Evolutionary conservation across 2,113 vertebrate species (phyloP).

Genomic region (Centropus bengalensis): DNA sequence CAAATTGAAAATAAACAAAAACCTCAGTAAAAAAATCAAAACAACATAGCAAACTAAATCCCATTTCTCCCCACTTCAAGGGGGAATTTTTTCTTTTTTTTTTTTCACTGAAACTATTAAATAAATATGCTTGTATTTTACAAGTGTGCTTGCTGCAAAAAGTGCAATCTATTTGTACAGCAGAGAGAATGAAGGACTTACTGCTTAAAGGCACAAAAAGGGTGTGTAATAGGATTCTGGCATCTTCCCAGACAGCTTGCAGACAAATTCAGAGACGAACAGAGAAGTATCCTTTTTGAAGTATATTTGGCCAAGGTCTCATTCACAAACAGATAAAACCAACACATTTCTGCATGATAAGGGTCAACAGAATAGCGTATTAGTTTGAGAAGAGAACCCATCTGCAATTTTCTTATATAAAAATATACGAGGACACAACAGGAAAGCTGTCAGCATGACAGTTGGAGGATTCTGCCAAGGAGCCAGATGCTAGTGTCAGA

Average conservation of each 20-base stretch:
- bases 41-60: neutral
- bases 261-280: constrained; percentile 71
- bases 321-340: constrained; percentile 63
- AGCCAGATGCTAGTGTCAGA: constrained; percentile 76
- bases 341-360: constrained; percentile 70
- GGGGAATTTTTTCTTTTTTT: neutral
- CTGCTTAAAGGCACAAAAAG: constrained; percentile 72
- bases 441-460: constrained; percentile 76
- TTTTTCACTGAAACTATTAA: constrained; percentile 47
- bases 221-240: constrained; percentile 71
- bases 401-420: constrained; percentile 71
- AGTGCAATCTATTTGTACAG: constrained; percentile 73
- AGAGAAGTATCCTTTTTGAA: constrained; percentile 61
- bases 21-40: neutral
- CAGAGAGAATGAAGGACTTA: constrained; percentile 65
- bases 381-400: constrained; percentile 65
- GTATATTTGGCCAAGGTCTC: constrained; percentile 68
- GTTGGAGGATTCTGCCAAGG: constrained; percentile 74
- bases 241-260: constrained; percentile 71
- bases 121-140: constrained; percentile 66
- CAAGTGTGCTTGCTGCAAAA: constrained; percentile 66
- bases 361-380: constrained; percentile 61
- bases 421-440: constrained; percentile 74
- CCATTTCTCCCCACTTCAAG: neutral
- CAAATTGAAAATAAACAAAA: constrained; percentile 26